Base-by-base conservation (phyloP, 1,140 invertebrate species). In the Ips typographus region DNA sequence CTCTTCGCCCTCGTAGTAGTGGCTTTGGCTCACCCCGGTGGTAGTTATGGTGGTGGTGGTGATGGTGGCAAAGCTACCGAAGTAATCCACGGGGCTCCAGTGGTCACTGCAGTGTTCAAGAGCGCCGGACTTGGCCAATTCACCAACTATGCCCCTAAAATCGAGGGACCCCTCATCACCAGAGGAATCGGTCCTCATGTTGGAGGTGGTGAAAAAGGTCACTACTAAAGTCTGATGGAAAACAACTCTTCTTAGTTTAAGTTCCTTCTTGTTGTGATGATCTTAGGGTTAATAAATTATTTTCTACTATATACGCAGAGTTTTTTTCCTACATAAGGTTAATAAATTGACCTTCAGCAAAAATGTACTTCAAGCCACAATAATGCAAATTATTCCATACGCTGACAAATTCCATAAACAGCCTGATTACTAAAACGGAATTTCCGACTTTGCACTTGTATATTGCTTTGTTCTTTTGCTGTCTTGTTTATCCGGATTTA, bases 261-360 rank as follows among this genome's bases (percentile, higher is more conserved):
- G 44, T 62, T 22, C 38, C 40, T 7, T 64, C 38, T 53, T 64
- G 62, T 64, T 64, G 62, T 64, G 62, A 64, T 64, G 62, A 64
- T 64, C 62, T 64, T 64, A 64, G 62, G 62, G 7, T 64, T 64
- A 64, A 64, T 64, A 64, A 64, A 64, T 64, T 64, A 64, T 64
- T 53, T 64, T 61, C 5, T 58, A 2, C 41, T 47, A 4, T 53
- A 4, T 53, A 53, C 6, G 4, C 4, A 53, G 6, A 4, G 6
- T 36, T 36, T 6, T 53, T 53, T 53, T 53, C 22, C 22, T 22
- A 22, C 22, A 22, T 22, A 22, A 22, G 22, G 22, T 22, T 22
- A 22, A 22, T 22, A 22, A 22, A 22, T 22, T 22, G 22, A 22
- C 22, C 22, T 22, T 22, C 22, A 22, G 22, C 22, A 22, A 22